Conservation (phyloP, 2,113 vertebrate genomes). For the Dasyornis broadbenti region DNA sequence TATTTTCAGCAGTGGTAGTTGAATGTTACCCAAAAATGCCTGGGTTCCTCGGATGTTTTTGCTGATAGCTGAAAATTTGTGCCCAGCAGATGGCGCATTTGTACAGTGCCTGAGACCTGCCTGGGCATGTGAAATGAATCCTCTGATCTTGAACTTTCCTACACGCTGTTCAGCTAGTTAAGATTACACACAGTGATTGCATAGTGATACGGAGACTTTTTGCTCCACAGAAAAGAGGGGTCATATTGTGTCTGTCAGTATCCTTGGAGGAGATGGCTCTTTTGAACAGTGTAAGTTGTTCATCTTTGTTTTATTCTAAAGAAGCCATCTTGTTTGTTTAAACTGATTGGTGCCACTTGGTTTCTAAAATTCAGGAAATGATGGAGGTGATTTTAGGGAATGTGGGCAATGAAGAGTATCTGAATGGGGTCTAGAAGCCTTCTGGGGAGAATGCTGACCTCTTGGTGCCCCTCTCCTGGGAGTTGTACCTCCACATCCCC, state of each 20-base stretch:
- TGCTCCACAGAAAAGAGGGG: not conserved
- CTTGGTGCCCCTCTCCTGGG: not conserved
- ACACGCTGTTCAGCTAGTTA: not conserved
- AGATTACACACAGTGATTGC: not conserved
- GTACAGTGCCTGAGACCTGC: not conserved
- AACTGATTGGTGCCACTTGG: not conserved
- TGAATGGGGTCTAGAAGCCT: not conserved
- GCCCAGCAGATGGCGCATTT: conserved; percentile 27
- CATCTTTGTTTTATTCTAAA: not conserved
- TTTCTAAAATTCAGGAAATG: not conserved
- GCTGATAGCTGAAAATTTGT: not conserved
- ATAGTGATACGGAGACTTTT: not conserved
- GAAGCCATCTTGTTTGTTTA: not conserved
- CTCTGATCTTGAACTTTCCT: not conserved
- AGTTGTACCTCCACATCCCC: not conserved
- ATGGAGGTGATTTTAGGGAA: not conserved
- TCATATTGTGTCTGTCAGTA: not conserved
- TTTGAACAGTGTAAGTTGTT: not conserved
- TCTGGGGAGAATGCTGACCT: not conserved
- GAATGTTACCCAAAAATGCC: not conserved
- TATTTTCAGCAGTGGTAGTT: not conserved
- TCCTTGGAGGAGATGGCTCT: not conserved
- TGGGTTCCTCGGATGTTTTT: not conserved
- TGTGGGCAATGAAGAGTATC: not conserved
- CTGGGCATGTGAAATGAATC: not conserved